phyloP scores from a whole-genome alignment of 1,140 invertebrate species.

The Vanessa atalanta region DNA sequence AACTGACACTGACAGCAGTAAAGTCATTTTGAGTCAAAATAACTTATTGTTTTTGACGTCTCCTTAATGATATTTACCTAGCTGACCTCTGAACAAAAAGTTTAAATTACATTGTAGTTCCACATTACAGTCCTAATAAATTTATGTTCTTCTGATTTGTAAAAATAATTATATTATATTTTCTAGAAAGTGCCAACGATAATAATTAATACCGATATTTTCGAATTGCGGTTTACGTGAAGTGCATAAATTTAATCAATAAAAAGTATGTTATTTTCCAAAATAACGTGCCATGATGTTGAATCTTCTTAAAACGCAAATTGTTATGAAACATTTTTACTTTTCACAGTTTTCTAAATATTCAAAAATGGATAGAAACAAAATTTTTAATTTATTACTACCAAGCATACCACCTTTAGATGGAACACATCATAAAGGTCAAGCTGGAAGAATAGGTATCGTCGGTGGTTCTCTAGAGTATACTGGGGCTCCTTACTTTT shows the following conservation, averaged over 20 bases:
- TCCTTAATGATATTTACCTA: too few relatives aligned
- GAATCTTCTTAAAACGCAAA: neutral
- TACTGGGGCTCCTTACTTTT: conserved; percentile 98
- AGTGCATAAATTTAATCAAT: neutral
- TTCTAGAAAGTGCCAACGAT: too few relatives aligned
- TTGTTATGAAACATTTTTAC: neutral
- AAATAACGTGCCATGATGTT: neutral
- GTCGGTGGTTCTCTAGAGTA: conserved; percentile 96
- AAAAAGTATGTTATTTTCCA: neutral
- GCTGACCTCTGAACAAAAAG: too few relatives aligned
- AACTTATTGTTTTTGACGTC: too few relatives aligned
- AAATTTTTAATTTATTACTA: conserved; percentile 53
- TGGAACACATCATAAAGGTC: conserved; percentile 89
- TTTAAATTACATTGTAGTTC: too few relatives aligned
- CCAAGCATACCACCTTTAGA: conserved; percentile 84
- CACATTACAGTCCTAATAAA: too few relatives aligned
- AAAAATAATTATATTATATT: too few relatives aligned
- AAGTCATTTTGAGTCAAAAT: too few relatives aligned
- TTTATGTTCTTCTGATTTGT: too few relatives aligned
- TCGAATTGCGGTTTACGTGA: too few relatives aligned
- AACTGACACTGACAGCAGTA: too few relatives aligned
- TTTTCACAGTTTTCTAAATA: conserved; percentile 11
- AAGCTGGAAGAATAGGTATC: conserved; percentile 93
- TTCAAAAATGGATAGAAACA: conserved; percentile 24
- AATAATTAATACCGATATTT: too few relatives aligned